Base-by-base conservation (phyloP, 2,888 invertebrate genomes). In the Pediacus dermestoides region DNA sequence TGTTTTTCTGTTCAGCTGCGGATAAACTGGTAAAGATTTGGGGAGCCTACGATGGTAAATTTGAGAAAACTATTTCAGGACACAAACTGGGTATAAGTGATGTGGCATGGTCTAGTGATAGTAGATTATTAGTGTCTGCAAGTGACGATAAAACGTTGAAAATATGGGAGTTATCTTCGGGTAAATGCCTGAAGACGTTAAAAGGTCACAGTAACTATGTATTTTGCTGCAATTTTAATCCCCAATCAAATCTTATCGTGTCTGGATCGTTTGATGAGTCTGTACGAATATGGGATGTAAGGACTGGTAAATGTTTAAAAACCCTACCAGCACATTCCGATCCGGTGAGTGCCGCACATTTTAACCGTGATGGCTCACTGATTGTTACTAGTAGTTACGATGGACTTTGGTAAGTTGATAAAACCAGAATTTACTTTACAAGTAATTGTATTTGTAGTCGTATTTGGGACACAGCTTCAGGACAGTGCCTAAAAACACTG, bases 191-290 rank as follows among this genome's bases (percentile, higher is more conserved):
- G 60, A 99, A 99, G 73, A 99, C 97, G 0, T 72, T 99, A 25
- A 99, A 97, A 71, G 99, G 99, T 2, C 99, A 99, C 72, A 95
- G 94, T 69, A 99, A 99, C 70, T 99, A 99, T 67, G 99, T 99
- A 0, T 99, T 99, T 71, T 99, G 97, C 70, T 99, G 97, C 70
- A 97, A 96, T 73, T 99, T 99, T 70, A 99, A 99, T 71, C 99
- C 99, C 42, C 97, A 99, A 73, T 96, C 96, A 37, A 99, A 97
- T 73, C 80, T 99, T 51, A 95, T 99, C 63, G 99, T 96, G 10
- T 99, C 97, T 11, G 99, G 99, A 49, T 97, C 97, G 77, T 99
- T 99, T 74, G 99, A 99, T 63, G 99, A 99, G 71, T 95, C 94
- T 67, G 97, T 99, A 3, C 77, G 95, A 53, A 96, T 99, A 66